Evolutionary conservation across 1,140 invertebrate genomes (phyloP).

Genomic region (Heliconius nattereri): DNA sequence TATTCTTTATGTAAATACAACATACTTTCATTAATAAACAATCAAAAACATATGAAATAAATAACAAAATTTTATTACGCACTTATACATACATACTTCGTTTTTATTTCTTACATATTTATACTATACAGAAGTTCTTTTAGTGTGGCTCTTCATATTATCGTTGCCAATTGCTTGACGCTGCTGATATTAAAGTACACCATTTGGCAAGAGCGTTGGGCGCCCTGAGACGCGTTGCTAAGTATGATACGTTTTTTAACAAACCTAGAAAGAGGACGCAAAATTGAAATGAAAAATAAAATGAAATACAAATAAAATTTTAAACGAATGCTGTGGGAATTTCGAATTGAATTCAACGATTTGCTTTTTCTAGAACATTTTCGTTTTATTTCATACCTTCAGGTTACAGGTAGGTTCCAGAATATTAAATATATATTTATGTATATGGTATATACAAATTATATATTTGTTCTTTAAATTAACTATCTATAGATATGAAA

Average conservation of each 20-base stretch:
- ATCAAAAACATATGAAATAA: not conserved
- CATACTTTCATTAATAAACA: not conserved
- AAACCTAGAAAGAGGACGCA: constrained; percentile 45
- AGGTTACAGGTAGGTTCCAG: not conserved
- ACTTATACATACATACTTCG: not conserved
- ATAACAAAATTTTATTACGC: not conserved
- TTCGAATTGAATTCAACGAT: constrained; percentile 58
- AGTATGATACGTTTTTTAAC: constrained; percentile 62
- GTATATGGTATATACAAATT: too few species aligned
- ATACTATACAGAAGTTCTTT: not conserved
- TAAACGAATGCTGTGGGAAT: constrained; percentile 47
- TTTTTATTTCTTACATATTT: not conserved
- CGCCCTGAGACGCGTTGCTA: constrained; percentile 53
- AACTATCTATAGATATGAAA: too few species aligned
- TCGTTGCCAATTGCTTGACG: constrained; percentile 60
- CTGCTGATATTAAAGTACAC: constrained; percentile 67
- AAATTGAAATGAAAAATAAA: constrained; percentile 54
- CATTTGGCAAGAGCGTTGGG: constrained; percentile 68
- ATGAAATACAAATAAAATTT: constrained; percentile 51
- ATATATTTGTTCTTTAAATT: too few species aligned
- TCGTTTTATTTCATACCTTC: not conserved
- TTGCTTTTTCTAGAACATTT: constrained; percentile 33
- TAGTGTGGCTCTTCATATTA: constrained; percentile 41
- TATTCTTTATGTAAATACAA: not conserved
- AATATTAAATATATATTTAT: not conserved